These are phyloP conservation scores for Amblyraja radiata DNA, from an alignment of 2,797 vertebrate genomes.

Conservation along the genomic window DNA sequence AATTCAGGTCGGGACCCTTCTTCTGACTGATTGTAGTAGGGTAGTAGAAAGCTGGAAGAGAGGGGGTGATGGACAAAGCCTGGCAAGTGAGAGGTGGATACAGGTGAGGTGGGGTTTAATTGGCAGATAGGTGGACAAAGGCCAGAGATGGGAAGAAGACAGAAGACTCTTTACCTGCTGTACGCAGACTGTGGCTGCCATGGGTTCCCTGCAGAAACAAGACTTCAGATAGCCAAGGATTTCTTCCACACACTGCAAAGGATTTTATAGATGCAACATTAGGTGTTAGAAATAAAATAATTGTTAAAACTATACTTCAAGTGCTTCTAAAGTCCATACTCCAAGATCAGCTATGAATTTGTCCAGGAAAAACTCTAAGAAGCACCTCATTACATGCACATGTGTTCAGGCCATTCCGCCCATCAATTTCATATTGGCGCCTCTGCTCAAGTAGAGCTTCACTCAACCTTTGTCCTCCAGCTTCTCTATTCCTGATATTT, in stretches of 20 bases:
- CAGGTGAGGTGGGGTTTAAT: no score
- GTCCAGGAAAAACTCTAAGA: neutral
- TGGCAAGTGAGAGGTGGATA: no score
- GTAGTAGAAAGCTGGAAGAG: no score
- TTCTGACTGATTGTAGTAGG: no score
- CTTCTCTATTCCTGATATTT: no score
- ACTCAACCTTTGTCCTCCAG: neutral
- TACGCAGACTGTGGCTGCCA: slow-evolving; percentile 90
- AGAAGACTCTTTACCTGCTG: slow-evolving; percentile 72
- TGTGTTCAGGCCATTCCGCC: neutral
- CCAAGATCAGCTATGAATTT: neutral
- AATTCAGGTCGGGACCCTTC: no score
- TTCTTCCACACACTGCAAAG: slow-evolving; percentile 84
- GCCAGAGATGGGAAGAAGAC: no score
- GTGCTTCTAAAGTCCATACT: neutral
- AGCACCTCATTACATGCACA: neutral
- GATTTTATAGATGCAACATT: neutral
- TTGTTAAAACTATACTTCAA: neutral
- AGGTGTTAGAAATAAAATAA: slow-evolving; percentile 33
- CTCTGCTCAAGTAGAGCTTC: neutral
- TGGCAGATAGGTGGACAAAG: no score
- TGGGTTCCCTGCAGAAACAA: slow-evolving; percentile 89
- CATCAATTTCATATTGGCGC: neutral
- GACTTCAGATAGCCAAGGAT: slow-evolving; percentile 89
- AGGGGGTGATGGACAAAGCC: no score